Base-by-base conservation (phyloP, 2,113 vertebrate species). In the Gallinago paraguaiae region DNA sequence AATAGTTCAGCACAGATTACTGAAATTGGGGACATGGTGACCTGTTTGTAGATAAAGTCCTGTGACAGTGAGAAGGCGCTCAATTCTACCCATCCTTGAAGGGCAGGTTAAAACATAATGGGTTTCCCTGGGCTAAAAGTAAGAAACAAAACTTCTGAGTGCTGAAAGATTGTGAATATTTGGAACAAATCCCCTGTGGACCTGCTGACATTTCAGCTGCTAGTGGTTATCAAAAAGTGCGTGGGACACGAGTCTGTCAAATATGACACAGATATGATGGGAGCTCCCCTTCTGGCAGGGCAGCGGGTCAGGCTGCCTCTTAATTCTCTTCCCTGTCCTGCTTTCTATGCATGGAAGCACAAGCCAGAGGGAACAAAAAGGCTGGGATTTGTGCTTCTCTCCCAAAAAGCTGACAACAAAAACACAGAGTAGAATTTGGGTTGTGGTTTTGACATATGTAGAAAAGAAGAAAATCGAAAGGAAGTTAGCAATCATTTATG, bases 11-110 rank as follows among this genome's bases (percentile, higher is more conserved):
- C 19, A 27, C 3, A 53, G 12, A 24, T 43, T 28, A 39, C 20
- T 48, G 60, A 56, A 63, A 75, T 9, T 1, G 2, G 4, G 8
- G 37, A 31, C 33, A 12, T 0, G 0, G 17, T 10, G 13, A 14
- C 12, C 41, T 50, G 31, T 51, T 0, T 0, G 4, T 85, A 45
- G 31, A 23, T 35, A 7, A 81, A 64, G 10, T 9, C 15, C 31
- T 5, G 17, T 1, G 1, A 8, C 4, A 3, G 27, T 37, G 15
- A 50, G 31, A 39, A 48, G 48, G 13, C 14, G 27, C 15, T 82
- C 30, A 10, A 0, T n/a, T 80, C 23, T 92, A 18, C 39, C 24
- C 9, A 3, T 57, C 6, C 9, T 64, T 8, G 4, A 1, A 2
- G 20, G 11, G 64, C 10, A 85, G 46, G 33, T 43, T 19, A 63